phyloP scores from a whole-genome alignment of 1,140 invertebrate genomes.

The Aphelenchoides besseyi region DNA sequence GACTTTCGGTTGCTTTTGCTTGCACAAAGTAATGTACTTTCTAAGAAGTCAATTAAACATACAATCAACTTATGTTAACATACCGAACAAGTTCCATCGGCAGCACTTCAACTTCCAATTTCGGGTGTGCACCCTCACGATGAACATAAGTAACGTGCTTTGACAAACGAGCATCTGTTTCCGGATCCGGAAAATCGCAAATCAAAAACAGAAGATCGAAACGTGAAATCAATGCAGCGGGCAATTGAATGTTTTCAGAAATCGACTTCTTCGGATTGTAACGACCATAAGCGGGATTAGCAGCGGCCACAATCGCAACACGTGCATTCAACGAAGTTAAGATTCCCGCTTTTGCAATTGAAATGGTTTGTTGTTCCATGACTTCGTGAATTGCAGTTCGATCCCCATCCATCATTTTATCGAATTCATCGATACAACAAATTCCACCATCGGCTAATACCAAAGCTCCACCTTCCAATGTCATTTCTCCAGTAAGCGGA shows the following conservation, averaged over 20 bases:
- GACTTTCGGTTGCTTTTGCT: constrained; percentile 80
- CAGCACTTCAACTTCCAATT: constrained; percentile 71
- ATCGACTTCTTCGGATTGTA: constrained; percentile 92
- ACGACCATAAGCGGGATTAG: constrained; percentile 94
- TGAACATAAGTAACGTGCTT: constrained; percentile 98
- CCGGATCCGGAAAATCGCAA: constrained; percentile 85
- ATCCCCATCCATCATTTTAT: constrained; percentile 96
- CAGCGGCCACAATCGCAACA: constrained; percentile 93
- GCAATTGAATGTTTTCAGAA: constrained; percentile 95
- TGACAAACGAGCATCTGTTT: constrained; percentile 87
- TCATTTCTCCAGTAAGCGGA: constrained; percentile 92
- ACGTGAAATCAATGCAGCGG: constrained; percentile 91
- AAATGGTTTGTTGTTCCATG: constrained; percentile 99
- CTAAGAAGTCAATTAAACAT: constrained; percentile 29
- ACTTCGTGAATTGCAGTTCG: constrained; percentile 94
- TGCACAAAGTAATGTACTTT: constrained; percentile 82
- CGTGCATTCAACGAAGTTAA: constrained; percentile 94
- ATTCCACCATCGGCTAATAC: constrained; percentile 94
- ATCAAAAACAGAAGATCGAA: constrained; percentile 93
- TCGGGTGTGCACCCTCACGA: constrained; percentile 79
- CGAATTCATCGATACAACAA: constrained; percentile 99
- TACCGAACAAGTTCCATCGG: constrained; percentile 86
- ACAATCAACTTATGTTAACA: background rate
- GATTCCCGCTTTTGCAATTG: constrained; percentile 97
- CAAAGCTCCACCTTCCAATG: constrained; percentile 92